Evolutionary conservation across 2,113 vertebrate species (phyloP).

Genomic region (Mustelus asterias): DNA sequence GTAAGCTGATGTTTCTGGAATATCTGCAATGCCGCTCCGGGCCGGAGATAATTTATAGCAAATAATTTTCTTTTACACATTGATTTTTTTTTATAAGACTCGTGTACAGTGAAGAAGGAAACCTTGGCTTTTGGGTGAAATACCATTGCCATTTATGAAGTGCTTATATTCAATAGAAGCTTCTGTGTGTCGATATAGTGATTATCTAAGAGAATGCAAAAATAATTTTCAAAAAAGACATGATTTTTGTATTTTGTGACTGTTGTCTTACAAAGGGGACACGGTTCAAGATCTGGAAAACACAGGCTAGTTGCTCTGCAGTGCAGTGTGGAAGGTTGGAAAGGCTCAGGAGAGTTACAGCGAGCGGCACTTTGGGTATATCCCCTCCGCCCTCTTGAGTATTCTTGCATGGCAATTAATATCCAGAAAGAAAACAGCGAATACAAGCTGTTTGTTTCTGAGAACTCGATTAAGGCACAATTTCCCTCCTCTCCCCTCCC

Average conservation of each 20-base stretch:
- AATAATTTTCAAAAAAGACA: background rate
- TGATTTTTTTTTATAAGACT: background rate
- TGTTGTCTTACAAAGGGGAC: background rate
- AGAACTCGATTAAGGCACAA: background rate
- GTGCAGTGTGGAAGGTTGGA: background rate
- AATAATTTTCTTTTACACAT: background rate
- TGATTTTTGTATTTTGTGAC: background rate
- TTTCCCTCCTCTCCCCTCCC: background rate
- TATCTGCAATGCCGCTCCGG: background rate
- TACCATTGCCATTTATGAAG: background rate
- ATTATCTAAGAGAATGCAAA: background rate
- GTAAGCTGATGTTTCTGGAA: background rate
- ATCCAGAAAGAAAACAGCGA: background rate
- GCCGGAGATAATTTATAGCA: background rate
- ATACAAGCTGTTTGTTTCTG: background rate
- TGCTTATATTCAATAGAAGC: background rate
- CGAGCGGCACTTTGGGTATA: background rate
- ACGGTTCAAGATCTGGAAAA: background rate
- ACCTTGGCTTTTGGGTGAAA: background rate
- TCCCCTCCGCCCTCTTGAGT: background rate
- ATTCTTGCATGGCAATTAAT: background rate
- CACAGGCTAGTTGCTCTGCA: background rate
- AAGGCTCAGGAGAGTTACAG: background rate
- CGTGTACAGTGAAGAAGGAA: background rate
- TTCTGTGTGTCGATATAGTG: background rate